Conservation (phyloP, 2,888 invertebrate genomes). For the Eudemis profundana region DNA sequence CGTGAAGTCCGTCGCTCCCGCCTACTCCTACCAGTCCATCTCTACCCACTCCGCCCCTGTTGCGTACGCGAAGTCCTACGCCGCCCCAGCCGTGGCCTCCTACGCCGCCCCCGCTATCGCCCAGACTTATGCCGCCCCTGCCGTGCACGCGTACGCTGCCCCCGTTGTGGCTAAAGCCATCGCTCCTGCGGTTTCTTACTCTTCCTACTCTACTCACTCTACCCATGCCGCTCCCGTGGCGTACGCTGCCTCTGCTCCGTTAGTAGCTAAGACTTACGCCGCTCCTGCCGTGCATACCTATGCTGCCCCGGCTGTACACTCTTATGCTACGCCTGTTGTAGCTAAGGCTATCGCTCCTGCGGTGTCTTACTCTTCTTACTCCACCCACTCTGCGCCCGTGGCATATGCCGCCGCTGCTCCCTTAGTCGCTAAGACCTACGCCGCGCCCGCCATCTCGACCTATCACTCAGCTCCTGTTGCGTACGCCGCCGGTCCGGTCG, state of each 20-base stretch:
- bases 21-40: slow-evolving; percentile 58
- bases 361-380: slow-evolving; percentile 48
- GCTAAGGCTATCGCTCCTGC: slow-evolving; percentile 56
- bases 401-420: slow-evolving; percentile 71
- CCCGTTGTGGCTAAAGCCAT: slow-evolving; percentile 69
- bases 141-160: slow-evolving; percentile 67
- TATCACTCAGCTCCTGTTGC: slow-evolving; percentile 55
- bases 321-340: slow-evolving; percentile 79
- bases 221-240: slow-evolving; percentile 55
- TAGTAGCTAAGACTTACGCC: slow-evolving; percentile 60
- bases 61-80: slow-evolving; percentile 36
- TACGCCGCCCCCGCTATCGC: slow-evolving; percentile 54
- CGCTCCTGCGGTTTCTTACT: slow-evolving; percentile 55
- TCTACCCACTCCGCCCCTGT: slow-evolving; percentile 57
- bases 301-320: slow-evolving; percentile 71
- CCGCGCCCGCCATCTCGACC: slow-evolving; percentile 68
- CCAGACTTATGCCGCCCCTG: slow-evolving; percentile 53
- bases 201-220: slow-evolving; percentile 45
- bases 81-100: slow-evolving; percentile 44
- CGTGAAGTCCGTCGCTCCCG: slow-evolving; percentile 62
- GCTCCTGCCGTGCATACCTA: slow-evolving; percentile 50
- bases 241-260: slow-evolving; percentile 60
- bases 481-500: slow-evolving; percentile 62
- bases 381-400: slow-evolving; percentile 52
- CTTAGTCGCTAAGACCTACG: slow-evolving; percentile 53